Evolutionary conservation across 2,113 vertebrate species (phyloP), one percentile per base, ranked within the genome.

Genomic region (Corvus moneduloides): DNA sequence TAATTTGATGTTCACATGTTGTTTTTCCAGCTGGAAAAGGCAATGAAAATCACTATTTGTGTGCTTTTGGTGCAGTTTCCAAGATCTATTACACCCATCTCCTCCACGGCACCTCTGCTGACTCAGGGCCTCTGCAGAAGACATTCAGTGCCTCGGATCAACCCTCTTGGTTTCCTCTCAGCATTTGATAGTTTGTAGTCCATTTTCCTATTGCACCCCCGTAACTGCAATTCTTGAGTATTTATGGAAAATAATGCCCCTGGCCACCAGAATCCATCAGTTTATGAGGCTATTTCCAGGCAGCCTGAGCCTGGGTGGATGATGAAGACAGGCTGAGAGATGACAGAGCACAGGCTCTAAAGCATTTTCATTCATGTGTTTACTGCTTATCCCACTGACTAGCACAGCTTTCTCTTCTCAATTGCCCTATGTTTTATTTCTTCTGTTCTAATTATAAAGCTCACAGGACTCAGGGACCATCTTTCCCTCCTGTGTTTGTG

Each of bases 281-380:
- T 7, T 56, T 54, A 6, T 11, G 10, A 22, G 49, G 63, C 37
- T 68, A 27, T 48, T 82, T 56, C 49, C 21, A 48, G 59, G 55
- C 3, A 1, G 44, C 46, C 59, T 33, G 82, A 77, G 41, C 75
- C 33, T 26, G 37, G 59, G 14, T 2, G 2, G 15, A 9, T 11
- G 35, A 51, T 59, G 48, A 33, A 69, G 49, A 52, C 0, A 2
- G 27, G 24, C 54, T 37, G 30, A 18, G 54, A 27, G 26, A 41
- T 39, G 43, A 33, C 3, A 2, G 46, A 74, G 16, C 0, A 0
- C 9, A 18, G 48, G 32, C 44, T 68, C 72, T 2, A 2, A 73
- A 58, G 28, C 4, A 3, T 49, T 86, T 72, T 33, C 26, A 32
- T 55, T n/a, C 35, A 4, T 8, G 17, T 32, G 16, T 63, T 61